Percentiles rank a stretch among this genome's conserved stretches.
Evolutionary conservation across 1,140 invertebrate genomes (phyloP).

Genomic region (Manduca sexta): DNA sequence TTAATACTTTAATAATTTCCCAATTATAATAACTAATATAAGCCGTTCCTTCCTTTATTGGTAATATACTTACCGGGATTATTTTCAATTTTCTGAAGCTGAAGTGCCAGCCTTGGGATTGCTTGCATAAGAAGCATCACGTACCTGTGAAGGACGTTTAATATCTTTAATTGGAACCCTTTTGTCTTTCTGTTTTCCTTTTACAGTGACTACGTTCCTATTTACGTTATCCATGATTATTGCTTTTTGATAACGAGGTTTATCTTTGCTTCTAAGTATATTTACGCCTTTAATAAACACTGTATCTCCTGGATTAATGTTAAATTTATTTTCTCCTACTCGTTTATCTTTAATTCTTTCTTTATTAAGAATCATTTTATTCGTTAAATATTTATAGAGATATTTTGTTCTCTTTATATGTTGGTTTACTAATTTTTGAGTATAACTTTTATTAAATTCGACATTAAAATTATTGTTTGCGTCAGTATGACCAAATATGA

Average conservation of each 20-base stretch:
- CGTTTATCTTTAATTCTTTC: no score
- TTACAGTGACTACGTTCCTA: no score
- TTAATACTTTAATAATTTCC: not conserved
- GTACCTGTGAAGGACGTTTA: conserved; percentile 15
- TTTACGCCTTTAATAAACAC: conserved; percentile 1
- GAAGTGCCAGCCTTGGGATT: not conserved
- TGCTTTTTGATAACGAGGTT: no score
- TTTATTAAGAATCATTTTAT: not conserved
- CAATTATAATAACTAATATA: not conserved
- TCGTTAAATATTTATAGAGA: conserved; percentile 12
- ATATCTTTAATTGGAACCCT: conserved; percentile 11
- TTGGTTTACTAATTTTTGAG: conserved; percentile 15
- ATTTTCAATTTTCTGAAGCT: not conserved
- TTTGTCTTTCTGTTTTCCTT: not conserved
- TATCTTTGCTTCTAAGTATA: conserved; percentile 7
- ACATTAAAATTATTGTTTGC: conserved; percentile 1
- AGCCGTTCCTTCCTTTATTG: conserved; percentile 4
- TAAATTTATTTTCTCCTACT: no score
- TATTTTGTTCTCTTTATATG: conserved; percentile 13
- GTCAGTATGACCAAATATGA: conserved; percentile 14
- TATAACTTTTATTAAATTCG: conserved; percentile 10
- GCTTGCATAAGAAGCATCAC: not conserved
- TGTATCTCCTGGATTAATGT: not conserved
- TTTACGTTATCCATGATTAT: no score
- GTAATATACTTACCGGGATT: conserved; percentile 6